These are phyloP conservation scores for Pseudorectes ferrugineus DNA, from an alignment of 2,113 vertebrate species.

Conservation along the genomic window DNA sequence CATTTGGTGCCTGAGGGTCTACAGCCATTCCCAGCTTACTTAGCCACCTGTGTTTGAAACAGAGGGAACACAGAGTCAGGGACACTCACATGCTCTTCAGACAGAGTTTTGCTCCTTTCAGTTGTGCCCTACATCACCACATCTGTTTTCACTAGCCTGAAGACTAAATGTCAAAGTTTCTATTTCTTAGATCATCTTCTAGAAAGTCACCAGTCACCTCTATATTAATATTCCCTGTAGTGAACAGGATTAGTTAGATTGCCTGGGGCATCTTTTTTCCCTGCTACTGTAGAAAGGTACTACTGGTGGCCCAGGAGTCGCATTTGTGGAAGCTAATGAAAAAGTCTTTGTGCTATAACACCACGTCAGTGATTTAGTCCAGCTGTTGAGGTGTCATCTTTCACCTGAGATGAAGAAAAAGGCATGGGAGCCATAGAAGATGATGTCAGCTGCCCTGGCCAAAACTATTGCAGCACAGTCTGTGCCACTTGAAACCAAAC, in stretches of 20 bases:
- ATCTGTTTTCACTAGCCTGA: not conserved
- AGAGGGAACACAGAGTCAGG: not conserved
- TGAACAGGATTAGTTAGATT: not conserved
- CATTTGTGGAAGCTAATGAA: not conserved
- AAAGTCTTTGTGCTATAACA: not conserved
- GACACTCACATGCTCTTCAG: not conserved
- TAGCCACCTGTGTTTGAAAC: conserved; percentile 83
- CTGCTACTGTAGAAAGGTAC: not conserved
- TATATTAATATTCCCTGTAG: not conserved
- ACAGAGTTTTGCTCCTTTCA: not conserved
- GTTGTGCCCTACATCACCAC: not conserved
- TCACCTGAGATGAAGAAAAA: not conserved
- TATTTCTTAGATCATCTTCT: not conserved
- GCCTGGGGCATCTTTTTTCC: not conserved
- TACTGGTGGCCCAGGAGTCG: not conserved
- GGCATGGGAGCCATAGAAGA: not conserved
- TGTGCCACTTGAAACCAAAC: not conserved
- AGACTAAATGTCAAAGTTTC: not conserved
- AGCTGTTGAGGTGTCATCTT: not conserved
- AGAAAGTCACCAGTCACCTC: not conserved
- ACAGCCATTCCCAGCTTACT: conserved; percentile 91
- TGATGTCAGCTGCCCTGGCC: not conserved
- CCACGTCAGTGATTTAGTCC: not conserved
- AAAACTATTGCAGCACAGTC: not conserved
- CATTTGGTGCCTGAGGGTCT: conserved; percentile 70